Evolutionary conservation across 2,888 invertebrate species (phyloP), one percentile per base, ranked within the genome.

Genomic region (Frankliniella fusca): DNA sequence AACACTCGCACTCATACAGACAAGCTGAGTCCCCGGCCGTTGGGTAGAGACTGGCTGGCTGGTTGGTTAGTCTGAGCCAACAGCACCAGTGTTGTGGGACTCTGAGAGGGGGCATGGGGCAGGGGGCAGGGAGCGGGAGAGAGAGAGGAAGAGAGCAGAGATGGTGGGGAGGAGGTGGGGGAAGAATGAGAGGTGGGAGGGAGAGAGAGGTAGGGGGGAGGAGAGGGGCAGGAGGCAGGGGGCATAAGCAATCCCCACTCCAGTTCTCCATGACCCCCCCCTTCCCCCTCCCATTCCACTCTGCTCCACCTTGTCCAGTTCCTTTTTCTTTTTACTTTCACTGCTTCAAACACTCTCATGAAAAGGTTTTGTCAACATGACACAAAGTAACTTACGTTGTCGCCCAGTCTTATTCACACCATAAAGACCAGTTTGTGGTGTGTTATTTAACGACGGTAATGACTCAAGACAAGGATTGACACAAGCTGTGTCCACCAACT

Each of bases 261-360:
- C 70, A 23, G 5, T 20, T 10, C n/a, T 23, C 23, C n/a, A 20
- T 70, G n/a, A 20, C 70, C 70, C 27, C 70, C 23, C 70, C 70
- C 8, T 12, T n/a, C 27, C 70, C 23, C 9, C 27, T 2, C 27
- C 9, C n/a, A 23, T 12, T 23, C 23, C 23, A 23, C 70, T 27
- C 70, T 23, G 8, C 70, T 76, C 70, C 70, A 27, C 23, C 70
- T 27, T 27, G 23, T 27, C 70, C 70, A 76, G 70, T 76, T 76
- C 70, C 70, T 76, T 76, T 76, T 76, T 76, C 70, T 76, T 76
- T 70, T 76, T 76, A 23, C 70, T 76, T 76, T 76, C 70, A 76
- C 70, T 76, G 27, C 70, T 76, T 27, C 70, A 76, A 27, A 27
- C 70, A 76, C 70, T 76, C 70, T 76, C 70, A 9, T 76, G 70